Conservation (phyloP, 2,113 vertebrate species). For the Hyla sarda region DNA sequence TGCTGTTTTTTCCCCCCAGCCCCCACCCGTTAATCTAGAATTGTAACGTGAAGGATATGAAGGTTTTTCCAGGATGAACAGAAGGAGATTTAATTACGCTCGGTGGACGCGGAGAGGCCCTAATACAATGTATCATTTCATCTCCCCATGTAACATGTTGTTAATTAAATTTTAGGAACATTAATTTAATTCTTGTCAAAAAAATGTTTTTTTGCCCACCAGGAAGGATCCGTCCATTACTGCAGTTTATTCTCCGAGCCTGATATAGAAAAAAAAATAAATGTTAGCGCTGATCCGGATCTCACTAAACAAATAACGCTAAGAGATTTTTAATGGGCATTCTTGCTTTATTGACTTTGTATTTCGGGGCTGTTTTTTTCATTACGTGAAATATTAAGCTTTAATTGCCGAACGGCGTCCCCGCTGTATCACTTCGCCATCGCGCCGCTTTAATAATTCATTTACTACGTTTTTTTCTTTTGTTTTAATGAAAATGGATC, state of each 20-base stretch:
- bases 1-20: not conserved
- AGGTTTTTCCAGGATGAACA: constrained; percentile 57
- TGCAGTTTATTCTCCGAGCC: constrained; percentile 37
- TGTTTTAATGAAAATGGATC: constrained; percentile 18
- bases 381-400: constrained; percentile 11
- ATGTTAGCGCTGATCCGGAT: not conserved
- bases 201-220: constrained; percentile 53
- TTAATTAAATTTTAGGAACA: constrained; percentile 65
- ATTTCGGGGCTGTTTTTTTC: constrained; percentile 32
- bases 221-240: constrained; percentile 65
- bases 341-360: constrained; percentile 18
- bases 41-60: constrained; percentile 29
- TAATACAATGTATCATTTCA: constrained; percentile 57
- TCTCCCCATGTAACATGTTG: constrained; percentile 53
- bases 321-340: constrained; percentile 18
- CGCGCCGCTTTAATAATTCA: not conserved
- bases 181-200: constrained; percentile 61
- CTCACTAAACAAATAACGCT: constrained; percentile 35
- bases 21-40: not conserved
- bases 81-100: constrained; percentile 66
- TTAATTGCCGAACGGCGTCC: not conserved
- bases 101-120: constrained; percentile 50
- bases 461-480: not conserved
- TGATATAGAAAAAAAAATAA: constrained; percentile 20
- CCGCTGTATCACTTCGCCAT: not conserved